phyloP scores from a whole-genome alignment of 2,888 invertebrate species.

The Oxytorus armatus region DNA sequence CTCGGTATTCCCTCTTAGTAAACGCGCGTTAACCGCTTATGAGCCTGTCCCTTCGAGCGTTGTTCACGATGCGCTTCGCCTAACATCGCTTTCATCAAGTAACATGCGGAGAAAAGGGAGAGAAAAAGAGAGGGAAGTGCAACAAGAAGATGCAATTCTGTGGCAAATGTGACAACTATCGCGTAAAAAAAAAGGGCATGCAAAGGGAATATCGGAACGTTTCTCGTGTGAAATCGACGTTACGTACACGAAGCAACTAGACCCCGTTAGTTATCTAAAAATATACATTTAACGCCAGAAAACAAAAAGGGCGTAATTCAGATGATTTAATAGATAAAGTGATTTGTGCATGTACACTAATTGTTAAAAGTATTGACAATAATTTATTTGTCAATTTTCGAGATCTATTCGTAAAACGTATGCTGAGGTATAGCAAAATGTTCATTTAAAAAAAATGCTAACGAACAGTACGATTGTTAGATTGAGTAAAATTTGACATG shows the following conservation, averaged over 20 bases:
- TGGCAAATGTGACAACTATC: constrained; percentile 8
- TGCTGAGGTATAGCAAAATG: no score
- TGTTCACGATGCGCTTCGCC: constrained; percentile 41
- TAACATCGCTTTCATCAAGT: constrained; percentile 44
- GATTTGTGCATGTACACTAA: constrained; percentile 7
- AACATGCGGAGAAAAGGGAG: neutral
- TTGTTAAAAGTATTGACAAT: neutral
- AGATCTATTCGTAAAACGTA: no score
- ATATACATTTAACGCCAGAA: neutral
- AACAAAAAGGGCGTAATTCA: neutral
- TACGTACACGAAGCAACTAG: neutral
- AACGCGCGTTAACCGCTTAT: constrained; percentile 30
- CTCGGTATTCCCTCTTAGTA: constrained; percentile 4
- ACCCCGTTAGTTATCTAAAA: neutral
- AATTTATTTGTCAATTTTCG: neutral
- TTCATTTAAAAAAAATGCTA: no score
- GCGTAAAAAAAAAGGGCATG: constrained; percentile 8
- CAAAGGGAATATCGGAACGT: neutral
- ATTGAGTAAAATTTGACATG: no score
- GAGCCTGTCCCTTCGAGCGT: constrained; percentile 33
- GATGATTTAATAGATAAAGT: neutral
- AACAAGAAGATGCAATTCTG: constrained; percentile 8
- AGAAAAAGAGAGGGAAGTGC: neutral
- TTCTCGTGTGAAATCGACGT: constrained; percentile 3
- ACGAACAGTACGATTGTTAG: no score